Evolutionary conservation across 2,113 vertebrate genomes (phyloP).

Genomic region (Sinocyclocheilus rhinocerous): DNA sequence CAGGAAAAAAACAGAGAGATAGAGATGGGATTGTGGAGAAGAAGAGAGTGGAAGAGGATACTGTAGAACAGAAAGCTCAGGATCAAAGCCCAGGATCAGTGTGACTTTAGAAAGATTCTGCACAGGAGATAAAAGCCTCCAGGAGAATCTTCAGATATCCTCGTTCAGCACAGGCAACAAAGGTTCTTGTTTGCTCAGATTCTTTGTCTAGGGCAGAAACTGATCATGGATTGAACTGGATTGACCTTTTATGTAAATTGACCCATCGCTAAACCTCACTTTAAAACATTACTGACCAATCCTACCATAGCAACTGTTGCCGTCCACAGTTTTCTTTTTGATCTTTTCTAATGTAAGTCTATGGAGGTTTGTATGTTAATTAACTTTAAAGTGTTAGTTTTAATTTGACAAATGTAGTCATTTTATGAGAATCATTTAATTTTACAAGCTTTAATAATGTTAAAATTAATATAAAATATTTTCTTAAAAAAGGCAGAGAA

Average conservation of each 20-base stretch:
- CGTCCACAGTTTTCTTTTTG: not conserved
- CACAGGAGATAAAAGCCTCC: conserved; percentile 10
- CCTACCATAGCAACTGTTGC: not conserved
- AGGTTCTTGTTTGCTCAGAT: conserved; percentile 1
- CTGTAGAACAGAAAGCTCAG: conserved; percentile 30
- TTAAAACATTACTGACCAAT: conserved; percentile 1
- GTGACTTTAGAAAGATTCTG: conserved; percentile 37
- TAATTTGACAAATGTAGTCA: too few species aligned
- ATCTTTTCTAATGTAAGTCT: not conserved
- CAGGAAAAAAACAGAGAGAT: not conserved
- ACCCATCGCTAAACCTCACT: not conserved
- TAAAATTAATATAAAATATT: too few species aligned
- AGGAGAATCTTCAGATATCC: conserved; percentile 30
- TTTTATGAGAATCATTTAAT: too few species aligned
- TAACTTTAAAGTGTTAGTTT: not conserved
- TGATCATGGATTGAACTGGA: conserved; percentile 19
- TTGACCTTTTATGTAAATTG: conserved; percentile 22
- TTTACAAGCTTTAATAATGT: too few species aligned
- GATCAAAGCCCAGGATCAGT: conserved; percentile 28
- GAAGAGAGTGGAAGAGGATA: conserved; percentile 5
- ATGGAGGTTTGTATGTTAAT: not conserved
- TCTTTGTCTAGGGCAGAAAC: not conserved
- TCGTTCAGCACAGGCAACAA: conserved; percentile 18
- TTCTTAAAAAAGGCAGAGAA: not conserved
- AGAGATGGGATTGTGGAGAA: conserved; percentile 9